phyloP scores from a whole-genome alignment of 2,797 vertebrate genomes.

The Pseudochirops cupreus region DNA sequence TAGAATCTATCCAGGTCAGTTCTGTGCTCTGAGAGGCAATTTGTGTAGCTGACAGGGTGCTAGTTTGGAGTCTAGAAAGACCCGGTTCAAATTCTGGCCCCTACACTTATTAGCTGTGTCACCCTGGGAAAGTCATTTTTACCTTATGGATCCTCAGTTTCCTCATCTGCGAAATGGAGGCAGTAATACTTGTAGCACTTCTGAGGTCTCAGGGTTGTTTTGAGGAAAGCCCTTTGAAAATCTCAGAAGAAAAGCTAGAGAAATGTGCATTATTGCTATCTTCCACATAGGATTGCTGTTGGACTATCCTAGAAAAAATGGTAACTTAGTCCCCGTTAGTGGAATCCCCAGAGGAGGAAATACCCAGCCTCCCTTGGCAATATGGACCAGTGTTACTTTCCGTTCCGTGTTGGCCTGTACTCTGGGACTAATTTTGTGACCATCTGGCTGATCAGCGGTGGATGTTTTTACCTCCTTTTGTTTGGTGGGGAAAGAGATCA shows the following conservation, averaged over 20 bases:
- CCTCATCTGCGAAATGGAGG: neutral
- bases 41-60: neutral
- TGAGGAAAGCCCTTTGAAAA: neutral
- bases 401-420: conserved; percentile 43
- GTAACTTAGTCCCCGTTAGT: conserved; percentile 53
- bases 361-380: conserved; percentile 20
- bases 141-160: neutral
- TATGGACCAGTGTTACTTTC: conserved; percentile 45
- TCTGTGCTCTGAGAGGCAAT: neutral
- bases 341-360: conserved; percentile 53
- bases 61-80: neutral
- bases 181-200: neutral
- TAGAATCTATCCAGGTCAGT: neutral
- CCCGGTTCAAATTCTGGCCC: neutral
- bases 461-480: conserved; percentile 24
- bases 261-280: neutral
- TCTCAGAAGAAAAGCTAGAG: neutral
- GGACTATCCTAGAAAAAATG: conserved; percentile 18
- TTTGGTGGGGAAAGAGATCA: conserved; percentile 41
- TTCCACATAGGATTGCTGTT: neutral
- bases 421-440: conserved; percentile 33
- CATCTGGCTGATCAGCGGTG: conserved; percentile 37
- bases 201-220: neutral
- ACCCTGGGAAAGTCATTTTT: neutral
- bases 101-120: neutral